Conservation (phyloP, 1,140 invertebrate species). For the Vanessa atalanta region DNA sequence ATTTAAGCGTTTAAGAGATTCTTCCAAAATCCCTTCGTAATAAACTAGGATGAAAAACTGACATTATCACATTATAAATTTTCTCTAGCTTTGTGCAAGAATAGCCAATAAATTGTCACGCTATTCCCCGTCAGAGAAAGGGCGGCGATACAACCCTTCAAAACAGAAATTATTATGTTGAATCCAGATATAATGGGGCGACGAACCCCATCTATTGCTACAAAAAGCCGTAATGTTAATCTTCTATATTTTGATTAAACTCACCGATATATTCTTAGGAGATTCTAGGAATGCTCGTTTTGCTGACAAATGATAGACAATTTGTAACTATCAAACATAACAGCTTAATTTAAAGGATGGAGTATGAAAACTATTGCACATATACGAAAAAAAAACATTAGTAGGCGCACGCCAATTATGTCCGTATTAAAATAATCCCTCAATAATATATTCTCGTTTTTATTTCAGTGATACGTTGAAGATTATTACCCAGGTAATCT, state of each 20-base stretch:
- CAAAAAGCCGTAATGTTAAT: slow-evolving; percentile 14
- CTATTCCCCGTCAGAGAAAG: slow-evolving; percentile 44
- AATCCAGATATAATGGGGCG: slow-evolving; percentile 34
- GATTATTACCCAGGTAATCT: no score
- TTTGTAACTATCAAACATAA: no score
- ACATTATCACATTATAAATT: slow-evolving; percentile 77
- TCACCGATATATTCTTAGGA: not conserved
- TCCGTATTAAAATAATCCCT: no score
- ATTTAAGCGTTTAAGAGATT: slow-evolving; percentile 33
- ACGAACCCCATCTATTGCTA: not conserved
- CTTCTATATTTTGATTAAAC: slow-evolving; percentile 10
- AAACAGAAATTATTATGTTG: slow-evolving; percentile 43
- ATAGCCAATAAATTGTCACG: slow-evolving; percentile 74
- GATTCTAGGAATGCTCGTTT: not conserved
- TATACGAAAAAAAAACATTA: no score
- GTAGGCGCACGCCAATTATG: no score
- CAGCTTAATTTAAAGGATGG: no score
- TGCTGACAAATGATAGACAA: no score
- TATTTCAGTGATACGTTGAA: no score
- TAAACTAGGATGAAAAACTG: slow-evolving; percentile 56
- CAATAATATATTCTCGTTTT: no score
- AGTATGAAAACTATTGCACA: no score
- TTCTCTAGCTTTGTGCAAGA: slow-evolving; percentile 62
- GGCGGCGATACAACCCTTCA: slow-evolving; percentile 50
- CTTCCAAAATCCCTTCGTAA: slow-evolving; percentile 44